Percentiles rank a stretch among this genome's conserved stretches.
These are phyloP conservation scores for Tympanoctomys barrerae DNA, from an alignment of 2,797 vertebrate genomes.

Conservation along the genomic window DNA sequence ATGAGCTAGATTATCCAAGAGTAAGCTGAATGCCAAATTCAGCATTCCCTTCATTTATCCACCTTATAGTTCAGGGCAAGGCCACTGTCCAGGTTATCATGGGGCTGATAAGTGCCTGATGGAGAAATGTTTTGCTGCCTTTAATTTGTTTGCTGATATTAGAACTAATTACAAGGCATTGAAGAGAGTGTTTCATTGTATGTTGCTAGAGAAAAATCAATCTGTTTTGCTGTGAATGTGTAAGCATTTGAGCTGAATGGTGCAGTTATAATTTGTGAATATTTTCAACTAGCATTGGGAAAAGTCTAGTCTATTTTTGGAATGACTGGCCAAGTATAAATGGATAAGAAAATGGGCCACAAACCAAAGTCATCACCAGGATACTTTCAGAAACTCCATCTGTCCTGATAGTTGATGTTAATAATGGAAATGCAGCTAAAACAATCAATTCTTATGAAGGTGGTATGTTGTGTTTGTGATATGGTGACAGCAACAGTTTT, in stretches of 20 bases:
- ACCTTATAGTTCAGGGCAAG: conserved; percentile 82
- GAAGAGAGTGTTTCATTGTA: conserved; percentile 78
- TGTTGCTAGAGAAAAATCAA: conserved; percentile 81
- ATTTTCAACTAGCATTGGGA: conserved; percentile 74
- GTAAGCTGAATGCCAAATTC: conserved; percentile 88
- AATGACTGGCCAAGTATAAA: conserved; percentile 81
- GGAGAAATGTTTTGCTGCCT: conserved; percentile 82
- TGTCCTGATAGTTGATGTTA: conserved; percentile 55
- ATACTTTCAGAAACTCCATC: conserved; percentile 72
- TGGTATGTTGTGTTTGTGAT: not conserved
- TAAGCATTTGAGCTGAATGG: conserved; percentile 70
- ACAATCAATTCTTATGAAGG: conserved; percentile 32
- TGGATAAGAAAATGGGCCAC: conserved; percentile 74
- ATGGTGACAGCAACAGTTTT: conserved; percentile 38
- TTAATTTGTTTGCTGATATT: conserved; percentile 84
- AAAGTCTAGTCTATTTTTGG: conserved; percentile 69
- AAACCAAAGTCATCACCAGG: conserved; percentile 84
- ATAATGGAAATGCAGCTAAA: conserved; percentile 1
- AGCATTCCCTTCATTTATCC: conserved; percentile 88
- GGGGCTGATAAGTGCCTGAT: conserved; percentile 82
- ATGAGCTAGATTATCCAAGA: conserved; percentile 90
- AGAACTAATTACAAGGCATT: conserved; percentile 83
- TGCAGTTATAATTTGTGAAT: conserved; percentile 79
- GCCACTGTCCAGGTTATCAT: conserved; percentile 82
- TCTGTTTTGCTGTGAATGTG: conserved; percentile 78